Percentiles rank a stretch among this genome's conserved stretches.
Evolutionary conservation across 2,888 invertebrate genomes (phyloP).

Genomic region (Melanotus villosus): DNA sequence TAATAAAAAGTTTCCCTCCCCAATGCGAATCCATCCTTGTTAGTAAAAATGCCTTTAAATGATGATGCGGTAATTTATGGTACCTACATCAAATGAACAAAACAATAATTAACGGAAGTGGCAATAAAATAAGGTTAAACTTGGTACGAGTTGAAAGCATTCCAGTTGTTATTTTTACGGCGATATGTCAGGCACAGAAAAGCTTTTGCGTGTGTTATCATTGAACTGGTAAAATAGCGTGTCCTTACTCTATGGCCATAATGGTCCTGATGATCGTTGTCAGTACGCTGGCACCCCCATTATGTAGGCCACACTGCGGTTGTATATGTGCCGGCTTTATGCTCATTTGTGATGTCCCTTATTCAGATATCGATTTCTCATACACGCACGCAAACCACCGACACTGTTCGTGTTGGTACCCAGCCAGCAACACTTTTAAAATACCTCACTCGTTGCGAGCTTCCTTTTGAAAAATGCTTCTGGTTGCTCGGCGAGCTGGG

Average conservation of each 20-base stretch:
- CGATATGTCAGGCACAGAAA: conserved; percentile 23
- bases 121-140: not conserved
- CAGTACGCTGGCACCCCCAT: conserved; percentile 36
- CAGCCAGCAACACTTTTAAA: conserved; percentile 21
- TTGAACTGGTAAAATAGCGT: conserved; percentile 23
- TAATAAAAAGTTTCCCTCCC: too few relatives aligned
- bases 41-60: too few relatives aligned
- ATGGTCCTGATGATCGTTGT: conserved; percentile 37
- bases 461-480: conserved; percentile 25
- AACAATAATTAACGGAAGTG: not conserved
- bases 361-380: conserved; percentile 39
- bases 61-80: too few relatives aligned
- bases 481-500: conserved; percentile 17
- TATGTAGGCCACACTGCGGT: conserved; percentile 36
- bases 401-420: conserved; percentile 32
- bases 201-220: conserved; percentile 29
- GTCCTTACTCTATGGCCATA: conserved; percentile 33
- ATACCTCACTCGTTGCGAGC: conserved; percentile 12
- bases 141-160: not conserved
- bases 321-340: conserved; percentile 37
- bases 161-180: conserved; percentile 22
- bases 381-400: conserved; percentile 36
- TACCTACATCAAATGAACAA: too few relatives aligned
- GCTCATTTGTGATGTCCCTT: conserved; percentile 37
- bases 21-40: too few relatives aligned